Percentiles rank a stretch among this genome's conserved stretches.
Conservation (phyloP, 1,140 invertebrate genomes). For the Agrypnia vestita region DNA sequence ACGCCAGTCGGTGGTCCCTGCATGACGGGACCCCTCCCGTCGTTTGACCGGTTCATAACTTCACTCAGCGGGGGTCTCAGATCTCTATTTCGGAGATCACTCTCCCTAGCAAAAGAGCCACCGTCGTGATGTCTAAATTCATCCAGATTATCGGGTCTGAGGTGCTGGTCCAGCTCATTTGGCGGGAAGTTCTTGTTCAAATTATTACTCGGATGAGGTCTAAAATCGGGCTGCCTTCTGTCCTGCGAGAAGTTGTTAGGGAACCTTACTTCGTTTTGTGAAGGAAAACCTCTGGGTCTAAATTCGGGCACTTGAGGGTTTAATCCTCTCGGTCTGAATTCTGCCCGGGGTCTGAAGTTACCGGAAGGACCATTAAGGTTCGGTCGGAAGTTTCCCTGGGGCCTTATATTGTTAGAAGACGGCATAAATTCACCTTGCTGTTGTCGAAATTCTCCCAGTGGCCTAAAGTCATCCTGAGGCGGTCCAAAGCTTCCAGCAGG, state of each 20-base stretch:
- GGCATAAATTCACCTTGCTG: constrained; percentile 10
- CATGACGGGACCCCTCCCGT: not conserved
- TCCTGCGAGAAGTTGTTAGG: not conserved
- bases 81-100: not conserved
- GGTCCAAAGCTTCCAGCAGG: not conserved
- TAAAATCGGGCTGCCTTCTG: not conserved
- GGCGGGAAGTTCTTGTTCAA: too few species aligned
- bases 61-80: not conserved
- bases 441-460: constrained; percentile 16
- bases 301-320: constrained; percentile 18
- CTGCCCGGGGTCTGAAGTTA: constrained; percentile 12
- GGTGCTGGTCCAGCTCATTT: not conserved
- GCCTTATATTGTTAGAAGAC: not conserved
- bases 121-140: not conserved
- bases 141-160: not conserved
- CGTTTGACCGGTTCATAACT: not conserved
- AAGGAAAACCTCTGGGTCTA: constrained; percentile 8
- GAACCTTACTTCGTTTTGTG: not conserved
- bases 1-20: not conserved
- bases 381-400: constrained; percentile 22
- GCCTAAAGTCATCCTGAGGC: not conserved
- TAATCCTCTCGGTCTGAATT: constrained; percentile 16
- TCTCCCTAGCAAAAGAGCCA: not conserved
- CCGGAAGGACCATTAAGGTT: not conserved
- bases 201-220: not conserved